phyloP scores from a whole-genome alignment of 2,888 invertebrate species.

The Gastrophysa polygoni region DNA sequence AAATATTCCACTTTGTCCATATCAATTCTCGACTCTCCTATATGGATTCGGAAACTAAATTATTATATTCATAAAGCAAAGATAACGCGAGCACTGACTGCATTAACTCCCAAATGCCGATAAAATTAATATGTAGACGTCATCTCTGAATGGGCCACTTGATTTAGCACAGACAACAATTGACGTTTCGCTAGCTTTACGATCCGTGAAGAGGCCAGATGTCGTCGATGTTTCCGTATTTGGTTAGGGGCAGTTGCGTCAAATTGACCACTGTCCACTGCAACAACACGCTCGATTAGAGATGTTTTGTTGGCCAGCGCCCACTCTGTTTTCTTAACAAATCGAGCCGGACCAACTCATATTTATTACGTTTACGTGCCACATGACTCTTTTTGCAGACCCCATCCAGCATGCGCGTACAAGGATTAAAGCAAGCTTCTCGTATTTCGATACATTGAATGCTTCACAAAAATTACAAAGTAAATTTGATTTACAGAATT shows the following conservation, averaged over 20 bases:
- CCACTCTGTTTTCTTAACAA: constrained; percentile 30
- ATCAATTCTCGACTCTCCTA: no score
- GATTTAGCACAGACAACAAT: constrained; percentile 52
- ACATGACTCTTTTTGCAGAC: constrained; percentile 23
- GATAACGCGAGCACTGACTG: constrained; percentile 48
- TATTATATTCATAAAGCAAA: constrained; percentile 51
- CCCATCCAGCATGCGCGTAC: no score
- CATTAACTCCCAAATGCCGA: constrained; percentile 48
- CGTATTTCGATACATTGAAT: no score
- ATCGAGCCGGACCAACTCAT: constrained; percentile 17
- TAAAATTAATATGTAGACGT: constrained; percentile 55
- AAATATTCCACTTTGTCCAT: no score
- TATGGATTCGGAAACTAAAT: constrained; percentile 8
- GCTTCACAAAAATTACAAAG: no score
- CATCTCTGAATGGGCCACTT: constrained; percentile 49
- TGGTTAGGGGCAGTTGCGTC: constrained; percentile 45
- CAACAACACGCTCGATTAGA: constrained; percentile 32
- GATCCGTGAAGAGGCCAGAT: constrained; percentile 54
- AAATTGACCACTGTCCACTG: constrained; percentile 54
- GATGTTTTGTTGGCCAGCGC: constrained; percentile 17
- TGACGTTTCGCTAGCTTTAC: constrained; percentile 43
- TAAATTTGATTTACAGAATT: no score
- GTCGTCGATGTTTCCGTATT: constrained; percentile 47
- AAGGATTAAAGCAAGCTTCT: no score
- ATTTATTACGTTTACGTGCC: constrained; percentile 17